Conservation (phyloP, 2,888 invertebrate genomes). For the Amphimallon solstitiale region DNA sequence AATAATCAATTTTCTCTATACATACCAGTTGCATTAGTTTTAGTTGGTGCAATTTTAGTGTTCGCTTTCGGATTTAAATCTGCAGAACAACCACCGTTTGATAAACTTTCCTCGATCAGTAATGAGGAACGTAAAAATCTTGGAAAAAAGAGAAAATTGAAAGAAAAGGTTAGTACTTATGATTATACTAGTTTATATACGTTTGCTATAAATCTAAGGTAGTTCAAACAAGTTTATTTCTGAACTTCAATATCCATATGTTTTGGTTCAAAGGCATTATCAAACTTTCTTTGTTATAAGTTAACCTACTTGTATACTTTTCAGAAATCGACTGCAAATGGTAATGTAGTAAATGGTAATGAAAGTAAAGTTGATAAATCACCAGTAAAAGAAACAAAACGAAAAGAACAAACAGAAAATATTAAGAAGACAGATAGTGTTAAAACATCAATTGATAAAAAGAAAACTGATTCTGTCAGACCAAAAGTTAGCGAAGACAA, state of each 20-base stretch:
- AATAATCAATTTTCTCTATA: slow-evolving; percentile 69
- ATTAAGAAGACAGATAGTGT: slow-evolving; percentile 66
- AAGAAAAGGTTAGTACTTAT: slow-evolving; percentile 71
- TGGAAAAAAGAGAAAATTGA: slow-evolving; percentile 75
- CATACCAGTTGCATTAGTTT: slow-evolving; percentile 69
- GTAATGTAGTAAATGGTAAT: slow-evolving; percentile 68
- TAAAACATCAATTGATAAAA: slow-evolving; percentile 59
- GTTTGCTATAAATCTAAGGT: neutral
- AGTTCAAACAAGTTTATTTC: neutral
- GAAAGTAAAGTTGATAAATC: slow-evolving; percentile 69
- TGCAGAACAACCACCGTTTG: slow-evolving; percentile 83
- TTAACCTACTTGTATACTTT: slow-evolving; percentile 19
- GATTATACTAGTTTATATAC: neutral
- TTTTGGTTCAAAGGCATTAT: neutral
- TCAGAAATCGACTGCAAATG: slow-evolving; percentile 73
- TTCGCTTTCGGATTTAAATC: slow-evolving; percentile 84
- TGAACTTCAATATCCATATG: slow-evolving; percentile 12
- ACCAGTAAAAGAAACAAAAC: slow-evolving; percentile 62
- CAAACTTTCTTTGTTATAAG: slow-evolving; percentile 9
- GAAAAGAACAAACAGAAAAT: slow-evolving; percentile 66
- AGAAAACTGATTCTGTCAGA: slow-evolving; percentile 65
- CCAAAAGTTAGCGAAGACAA: slow-evolving; percentile 67
- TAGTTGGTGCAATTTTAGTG: slow-evolving; percentile 75
- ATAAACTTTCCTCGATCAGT: slow-evolving; percentile 71
- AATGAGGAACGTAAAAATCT: slow-evolving; percentile 74